These are phyloP conservation scores for Elephas maximus DNA, from an alignment of 2,113 vertebrate genomes.

Conservation along the genomic window DNA sequence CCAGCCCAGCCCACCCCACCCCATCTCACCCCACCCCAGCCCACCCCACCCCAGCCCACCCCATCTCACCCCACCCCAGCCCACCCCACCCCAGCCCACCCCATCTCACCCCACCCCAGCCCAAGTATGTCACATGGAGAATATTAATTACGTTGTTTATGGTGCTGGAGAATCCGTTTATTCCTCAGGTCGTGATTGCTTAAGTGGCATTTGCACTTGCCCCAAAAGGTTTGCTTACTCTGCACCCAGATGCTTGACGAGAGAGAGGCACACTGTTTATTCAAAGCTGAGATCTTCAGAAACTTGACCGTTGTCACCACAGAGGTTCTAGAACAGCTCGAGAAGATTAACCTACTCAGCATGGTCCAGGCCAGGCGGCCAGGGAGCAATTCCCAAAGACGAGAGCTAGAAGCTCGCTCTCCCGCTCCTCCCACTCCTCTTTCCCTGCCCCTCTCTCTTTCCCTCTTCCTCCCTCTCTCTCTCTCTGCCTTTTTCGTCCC, in stretches of 20 bases:
- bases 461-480: too few relatives aligned
- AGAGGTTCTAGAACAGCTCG: rapidly evolving
- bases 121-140: not conserved
- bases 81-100: too few relatives aligned
- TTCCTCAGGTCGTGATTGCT: rapidly evolving
- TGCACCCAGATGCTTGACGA: rapidly evolving
- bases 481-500: too few relatives aligned
- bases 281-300: not conserved
- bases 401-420: not conserved
- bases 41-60: too few relatives aligned
- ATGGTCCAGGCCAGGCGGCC: rapidly evolving
- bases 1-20: too few relatives aligned
- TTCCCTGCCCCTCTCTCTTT: not conserved
- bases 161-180: rapidly evolving
- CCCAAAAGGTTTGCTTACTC: not conserved
- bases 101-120: too few relatives aligned
- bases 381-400: rapidly evolving
- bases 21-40: too few relatives aligned
- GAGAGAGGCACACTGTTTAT: not conserved
- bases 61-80: too few relatives aligned
- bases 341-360: not conserved
- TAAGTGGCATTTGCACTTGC: not conserved
- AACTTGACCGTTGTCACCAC: rapidly evolving
- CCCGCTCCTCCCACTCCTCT: too few relatives aligned
- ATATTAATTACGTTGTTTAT: rapidly evolving